phyloP scores from a whole-genome alignment of 2,888 invertebrate species.

The Pogonocherus hispidulus region DNA sequence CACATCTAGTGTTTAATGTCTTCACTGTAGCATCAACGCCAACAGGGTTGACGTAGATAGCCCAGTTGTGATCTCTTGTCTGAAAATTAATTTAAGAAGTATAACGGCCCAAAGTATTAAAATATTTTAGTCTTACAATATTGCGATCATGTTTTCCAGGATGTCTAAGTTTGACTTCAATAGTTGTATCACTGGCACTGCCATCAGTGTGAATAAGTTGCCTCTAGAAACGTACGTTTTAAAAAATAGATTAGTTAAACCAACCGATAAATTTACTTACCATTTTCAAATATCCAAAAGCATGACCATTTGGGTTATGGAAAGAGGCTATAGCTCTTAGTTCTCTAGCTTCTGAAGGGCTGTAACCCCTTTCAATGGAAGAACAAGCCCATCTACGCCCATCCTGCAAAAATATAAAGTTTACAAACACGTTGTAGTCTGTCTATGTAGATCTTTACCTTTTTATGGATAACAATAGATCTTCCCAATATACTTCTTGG shows the following conservation, averaged over 20 bases:
- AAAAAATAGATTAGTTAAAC: background rate
- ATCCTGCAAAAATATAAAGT: conserved; percentile 66
- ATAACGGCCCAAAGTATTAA: background rate
- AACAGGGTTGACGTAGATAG: conserved; percentile 91
- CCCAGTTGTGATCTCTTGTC: conserved; percentile 90
- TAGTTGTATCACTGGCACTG: conserved; percentile 87
- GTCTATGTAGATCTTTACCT: conserved; percentile 64
- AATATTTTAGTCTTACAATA: too few relatives aligned
- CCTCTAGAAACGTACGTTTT: conserved; percentile 71
- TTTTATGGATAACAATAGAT: conserved; percentile 88
- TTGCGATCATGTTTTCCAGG: conserved; percentile 89
- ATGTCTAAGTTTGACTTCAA: conserved; percentile 91
- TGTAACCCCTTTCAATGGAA: conserved; percentile 87
- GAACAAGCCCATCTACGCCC: conserved; percentile 87
- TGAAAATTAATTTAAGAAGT: conserved; percentile 63
- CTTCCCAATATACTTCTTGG: conserved; percentile 86
- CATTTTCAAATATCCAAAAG: conserved; percentile 89
- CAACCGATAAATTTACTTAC: conserved; percentile 66
- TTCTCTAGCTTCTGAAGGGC: conserved; percentile 89
- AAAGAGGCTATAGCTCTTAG: conserved; percentile 91
- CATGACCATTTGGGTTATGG: conserved; percentile 89
- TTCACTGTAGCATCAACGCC: conserved; percentile 91
- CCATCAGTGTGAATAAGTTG: conserved; percentile 91
- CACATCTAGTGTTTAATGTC: conserved; percentile 84
- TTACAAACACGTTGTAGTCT: too few relatives aligned